Conservation (phyloP, 2,113 vertebrate genomes). For the Lethenteron reissneri region DNA sequence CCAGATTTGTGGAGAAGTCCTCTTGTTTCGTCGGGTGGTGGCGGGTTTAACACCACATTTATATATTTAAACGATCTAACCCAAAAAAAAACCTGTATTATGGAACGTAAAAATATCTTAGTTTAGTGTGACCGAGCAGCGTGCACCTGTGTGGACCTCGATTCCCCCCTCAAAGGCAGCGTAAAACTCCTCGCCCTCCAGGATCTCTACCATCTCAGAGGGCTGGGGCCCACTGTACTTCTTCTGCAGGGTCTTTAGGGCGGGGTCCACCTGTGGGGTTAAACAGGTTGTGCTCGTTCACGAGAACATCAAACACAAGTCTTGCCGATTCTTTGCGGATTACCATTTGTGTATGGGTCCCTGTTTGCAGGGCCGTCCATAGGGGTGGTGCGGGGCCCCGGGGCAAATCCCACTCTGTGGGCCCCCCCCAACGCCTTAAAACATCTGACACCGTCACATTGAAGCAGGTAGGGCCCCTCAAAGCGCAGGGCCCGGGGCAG, state of each 20-base stretch:
- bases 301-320: not conserved
- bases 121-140: not conserved
- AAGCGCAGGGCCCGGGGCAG: too few species aligned
- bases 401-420: too few species aligned
- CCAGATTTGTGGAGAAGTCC: not conserved
- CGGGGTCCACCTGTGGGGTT: slow-evolving; percentile 34
- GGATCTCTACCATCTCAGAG: slow-evolving; percentile 66
- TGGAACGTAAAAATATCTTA: not conserved
- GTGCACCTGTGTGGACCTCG: slow-evolving; percentile 42
- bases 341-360: too few species aligned
- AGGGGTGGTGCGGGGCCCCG: too few species aligned
- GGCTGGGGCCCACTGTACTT: slow-evolving; percentile 70
- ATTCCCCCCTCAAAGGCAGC: slow-evolving; percentile 76
- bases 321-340: too few species aligned
- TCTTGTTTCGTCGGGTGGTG: not conserved
- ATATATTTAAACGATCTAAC: slow-evolving; percentile 1
- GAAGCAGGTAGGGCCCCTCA: too few species aligned
- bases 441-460: too few species aligned
- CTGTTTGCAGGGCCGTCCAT: too few species aligned
- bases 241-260: slow-evolving; percentile 35
- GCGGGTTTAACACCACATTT: not conserved
- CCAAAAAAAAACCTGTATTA: slow-evolving; percentile 1
- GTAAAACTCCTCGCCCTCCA: slow-evolving; percentile 87
- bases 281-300: accelerated
- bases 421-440: too few species aligned